Conservation (phyloP, 2,888 invertebrate genomes). For the Apodemia mormo region DNA sequence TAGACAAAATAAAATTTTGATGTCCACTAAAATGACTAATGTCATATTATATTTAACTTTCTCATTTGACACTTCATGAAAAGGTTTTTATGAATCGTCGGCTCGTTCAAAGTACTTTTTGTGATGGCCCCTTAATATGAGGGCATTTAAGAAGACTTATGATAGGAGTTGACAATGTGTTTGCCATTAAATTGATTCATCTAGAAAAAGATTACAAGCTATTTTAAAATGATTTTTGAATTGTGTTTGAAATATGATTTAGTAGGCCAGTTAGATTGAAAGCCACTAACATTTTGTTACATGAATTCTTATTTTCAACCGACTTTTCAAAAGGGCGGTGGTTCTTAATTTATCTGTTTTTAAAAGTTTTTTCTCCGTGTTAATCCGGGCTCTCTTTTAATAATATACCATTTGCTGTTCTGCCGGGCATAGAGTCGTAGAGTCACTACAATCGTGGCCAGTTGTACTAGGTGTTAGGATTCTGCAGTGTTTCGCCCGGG, state of each 20-base stretch:
- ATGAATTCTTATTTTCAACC: neutral
- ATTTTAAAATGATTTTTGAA: conserved; percentile 60
- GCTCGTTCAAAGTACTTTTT: conserved; percentile 61
- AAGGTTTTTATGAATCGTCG: conserved; percentile 61
- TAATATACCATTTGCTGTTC: too few species aligned
- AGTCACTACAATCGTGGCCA: too few species aligned
- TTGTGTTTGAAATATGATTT: conserved; percentile 68
- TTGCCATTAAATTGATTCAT: conserved; percentile 72
- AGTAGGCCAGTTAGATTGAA: conserved; percentile 26
- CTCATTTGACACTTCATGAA: conserved; percentile 61
- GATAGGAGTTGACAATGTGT: conserved; percentile 57
- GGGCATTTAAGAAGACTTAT: conserved; percentile 40
- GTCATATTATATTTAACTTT: conserved; percentile 65
- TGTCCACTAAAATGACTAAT: conserved; percentile 61
- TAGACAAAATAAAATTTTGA: conserved; percentile 58
- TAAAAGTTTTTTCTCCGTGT: too few species aligned
- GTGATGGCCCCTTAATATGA: conserved; percentile 34
- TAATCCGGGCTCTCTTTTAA: too few species aligned
- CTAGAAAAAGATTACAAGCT: conserved; percentile 69
- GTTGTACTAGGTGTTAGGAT: too few species aligned
- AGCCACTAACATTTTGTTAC: neutral
- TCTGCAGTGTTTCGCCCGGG: too few species aligned
- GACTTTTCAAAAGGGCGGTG: neutral
- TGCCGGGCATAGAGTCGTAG: too few species aligned
- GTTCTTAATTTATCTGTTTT: too few species aligned